Base-by-base conservation (phyloP, 1,140 invertebrate species). In the Limonius californicus region DNA sequence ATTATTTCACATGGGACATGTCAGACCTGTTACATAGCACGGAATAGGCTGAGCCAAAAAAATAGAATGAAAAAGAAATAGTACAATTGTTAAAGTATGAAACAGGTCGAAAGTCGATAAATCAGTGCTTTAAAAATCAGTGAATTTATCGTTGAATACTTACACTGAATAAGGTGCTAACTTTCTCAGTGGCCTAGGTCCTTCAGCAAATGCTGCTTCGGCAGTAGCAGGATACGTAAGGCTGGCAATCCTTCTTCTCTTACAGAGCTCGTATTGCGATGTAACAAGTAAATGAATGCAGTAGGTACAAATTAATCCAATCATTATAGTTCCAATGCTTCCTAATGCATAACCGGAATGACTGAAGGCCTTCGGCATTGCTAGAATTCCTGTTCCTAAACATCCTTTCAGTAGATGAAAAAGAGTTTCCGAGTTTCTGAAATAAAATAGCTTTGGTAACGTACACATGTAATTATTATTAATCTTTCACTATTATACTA, bases 341-440 rank as follows among this genome's bases (percentile, higher is more conserved):
- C 89, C 88, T 35, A 86, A 74, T 0, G 83, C 61, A 59, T 91
- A 84, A 30, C 93, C 93, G 12, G 92, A 81, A 72, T 94, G 87
- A 50, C 79, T 80, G 64, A 95, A 88, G 0, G 93, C 92, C 70
- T 87, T 84, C 1, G 93, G 91, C 89, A 96, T 94, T 14, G 93
- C 92, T 50, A 96, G 73, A 45, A 96, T 91, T 4, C 94, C 93
- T 0, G 93, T 95, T 4, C 94, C 94, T 57, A 95, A 83, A 71
- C 92, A 94, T 18, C 89, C 90, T 71, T 94, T 94, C 15, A 93
- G 74, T 63, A 94, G 75, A 73, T 94, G 91, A 64, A 92, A 85
- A 64, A 93, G 79, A 0, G 91, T 93, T 61, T 92, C 89, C 20
- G 78, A 77, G 77, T 90, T 91, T 54, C 90, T 92, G 70, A 11